These are phyloP conservation scores for Dryoscopus gambensis DNA, from an alignment of 2,113 vertebrate species.

Conservation along the genomic window DNA sequence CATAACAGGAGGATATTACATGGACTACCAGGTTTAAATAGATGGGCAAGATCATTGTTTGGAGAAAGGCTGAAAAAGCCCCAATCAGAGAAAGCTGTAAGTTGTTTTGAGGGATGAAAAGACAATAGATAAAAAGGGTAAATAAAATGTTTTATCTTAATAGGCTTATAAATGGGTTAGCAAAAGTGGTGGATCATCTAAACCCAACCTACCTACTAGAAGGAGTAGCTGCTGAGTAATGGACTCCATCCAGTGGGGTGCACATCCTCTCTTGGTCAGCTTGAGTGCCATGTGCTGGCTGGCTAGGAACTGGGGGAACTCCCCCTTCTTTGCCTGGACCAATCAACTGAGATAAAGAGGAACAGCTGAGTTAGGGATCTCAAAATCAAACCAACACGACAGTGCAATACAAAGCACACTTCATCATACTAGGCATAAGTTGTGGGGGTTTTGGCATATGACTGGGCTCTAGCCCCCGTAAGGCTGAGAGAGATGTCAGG, in stretches of 20 bases:
- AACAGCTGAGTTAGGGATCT: background rate
- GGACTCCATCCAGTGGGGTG: constrained; percentile 71
- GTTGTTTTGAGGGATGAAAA: background rate
- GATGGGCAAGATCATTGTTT: background rate
- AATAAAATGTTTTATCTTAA: background rate
- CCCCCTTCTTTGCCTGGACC: constrained; percentile 88
- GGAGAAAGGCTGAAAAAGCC: background rate
- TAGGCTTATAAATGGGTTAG: background rate
- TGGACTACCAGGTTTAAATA: background rate
- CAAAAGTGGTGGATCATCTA: background rate
- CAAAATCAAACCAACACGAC: background rate
- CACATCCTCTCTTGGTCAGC: constrained; percentile 79
- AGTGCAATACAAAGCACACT: background rate
- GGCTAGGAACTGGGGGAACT: constrained; percentile 72
- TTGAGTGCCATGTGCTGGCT: constrained; percentile 79
- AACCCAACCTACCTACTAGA: constrained; percentile 77
- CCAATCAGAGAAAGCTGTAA: background rate
- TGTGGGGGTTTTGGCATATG: background rate
- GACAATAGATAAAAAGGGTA: background rate
- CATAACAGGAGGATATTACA: background rate
- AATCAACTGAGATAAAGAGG: constrained; percentile 70
- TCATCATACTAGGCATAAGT: rapidly evolving
- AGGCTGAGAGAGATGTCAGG: background rate
- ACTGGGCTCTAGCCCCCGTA: background rate
- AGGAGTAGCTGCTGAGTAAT: constrained; percentile 74